These are phyloP conservation scores for Pantala flavescens DNA, from an alignment of 1,140 invertebrate genomes.

Conservation along the genomic window DNA sequence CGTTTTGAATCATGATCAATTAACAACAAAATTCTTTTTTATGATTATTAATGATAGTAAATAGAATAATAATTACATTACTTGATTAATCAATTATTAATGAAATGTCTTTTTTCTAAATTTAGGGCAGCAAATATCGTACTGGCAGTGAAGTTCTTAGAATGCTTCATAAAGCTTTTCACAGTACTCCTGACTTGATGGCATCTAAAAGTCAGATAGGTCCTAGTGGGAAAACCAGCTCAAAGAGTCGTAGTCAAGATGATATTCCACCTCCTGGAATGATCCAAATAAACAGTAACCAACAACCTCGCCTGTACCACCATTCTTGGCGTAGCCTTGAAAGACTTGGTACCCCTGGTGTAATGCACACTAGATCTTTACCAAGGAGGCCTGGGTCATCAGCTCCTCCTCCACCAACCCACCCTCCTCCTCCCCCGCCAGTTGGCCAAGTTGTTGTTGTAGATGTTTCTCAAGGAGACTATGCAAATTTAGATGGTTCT, in stretches of 20 bases:
- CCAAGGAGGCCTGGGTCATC: constrained; percentile 23
- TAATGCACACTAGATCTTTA: constrained; percentile 11
- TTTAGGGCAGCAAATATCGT: background rate
- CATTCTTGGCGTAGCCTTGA: constrained; percentile 27
- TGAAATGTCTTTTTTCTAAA: no score
- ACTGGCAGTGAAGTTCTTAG: constrained; percentile 2
- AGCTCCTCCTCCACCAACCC: constrained; percentile 52
- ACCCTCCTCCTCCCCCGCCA: constrained; percentile 56
- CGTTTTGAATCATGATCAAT: no score
- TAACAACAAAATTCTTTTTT: no score
- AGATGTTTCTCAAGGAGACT: constrained; percentile 42
- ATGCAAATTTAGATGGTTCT: background rate
- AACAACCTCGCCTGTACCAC: constrained; percentile 28
- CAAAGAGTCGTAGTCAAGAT: constrained; percentile 34
- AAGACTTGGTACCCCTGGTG: constrained; percentile 15
- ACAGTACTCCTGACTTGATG: constrained; percentile 75
- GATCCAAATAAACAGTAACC: constrained; percentile 11
- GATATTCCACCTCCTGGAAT: constrained; percentile 27
- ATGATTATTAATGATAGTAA: no score
- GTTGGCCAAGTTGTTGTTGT: constrained; percentile 64
- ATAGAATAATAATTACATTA: no score
- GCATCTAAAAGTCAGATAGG: constrained; percentile 18
- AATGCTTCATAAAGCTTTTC: constrained; percentile 67
- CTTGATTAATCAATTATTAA: no score
- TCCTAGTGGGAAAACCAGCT: constrained; percentile 16